Percentiles rank a stretch among this genome's conserved stretches.
phyloP scores from a whole-genome alignment of 2,888 invertebrate genomes.

The Aelia acuminata region DNA sequence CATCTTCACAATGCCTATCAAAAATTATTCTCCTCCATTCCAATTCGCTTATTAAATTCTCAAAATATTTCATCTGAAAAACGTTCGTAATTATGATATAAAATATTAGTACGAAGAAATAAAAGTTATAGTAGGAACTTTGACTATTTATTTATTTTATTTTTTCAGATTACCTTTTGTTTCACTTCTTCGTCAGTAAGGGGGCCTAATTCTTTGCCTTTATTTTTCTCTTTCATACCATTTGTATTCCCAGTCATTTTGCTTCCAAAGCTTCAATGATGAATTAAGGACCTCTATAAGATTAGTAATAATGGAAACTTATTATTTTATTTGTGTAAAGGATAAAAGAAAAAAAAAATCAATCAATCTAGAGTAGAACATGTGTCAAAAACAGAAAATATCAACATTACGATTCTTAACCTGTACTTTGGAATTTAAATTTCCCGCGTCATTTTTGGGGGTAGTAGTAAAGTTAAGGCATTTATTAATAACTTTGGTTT shows the following conservation, averaged over 20 bases:
- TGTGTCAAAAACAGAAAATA: not conserved
- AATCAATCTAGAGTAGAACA: not conserved
- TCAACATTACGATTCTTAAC: not conserved
- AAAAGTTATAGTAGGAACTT: too few relatives aligned
- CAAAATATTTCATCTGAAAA: conserved; percentile 53
- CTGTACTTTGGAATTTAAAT: not conserved
- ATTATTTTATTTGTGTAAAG: not conserved
- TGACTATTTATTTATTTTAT: too few relatives aligned
- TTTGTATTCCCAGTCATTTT: not conserved
- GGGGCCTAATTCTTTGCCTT: not conserved
- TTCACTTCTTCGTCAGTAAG: conserved; percentile 32
- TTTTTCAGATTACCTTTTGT: conserved; percentile 45
- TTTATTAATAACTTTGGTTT: not conserved
- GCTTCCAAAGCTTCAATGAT: not conserved
- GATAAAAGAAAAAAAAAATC: not conserved
- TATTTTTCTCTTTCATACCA: not conserved
- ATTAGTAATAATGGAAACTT: not conserved
- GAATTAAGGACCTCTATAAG: not conserved
- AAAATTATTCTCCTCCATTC: conserved; percentile 4
- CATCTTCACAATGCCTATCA: conserved; percentile 1
- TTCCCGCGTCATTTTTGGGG: not conserved
- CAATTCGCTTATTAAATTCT: conserved; percentile 29
- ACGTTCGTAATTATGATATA: not conserved
- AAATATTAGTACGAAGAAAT: not conserved
- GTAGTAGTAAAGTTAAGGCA: not conserved